Evolutionary conservation across 1,140 invertebrate genomes (phyloP).

Genomic region (Reticulitermes speratus): DNA sequence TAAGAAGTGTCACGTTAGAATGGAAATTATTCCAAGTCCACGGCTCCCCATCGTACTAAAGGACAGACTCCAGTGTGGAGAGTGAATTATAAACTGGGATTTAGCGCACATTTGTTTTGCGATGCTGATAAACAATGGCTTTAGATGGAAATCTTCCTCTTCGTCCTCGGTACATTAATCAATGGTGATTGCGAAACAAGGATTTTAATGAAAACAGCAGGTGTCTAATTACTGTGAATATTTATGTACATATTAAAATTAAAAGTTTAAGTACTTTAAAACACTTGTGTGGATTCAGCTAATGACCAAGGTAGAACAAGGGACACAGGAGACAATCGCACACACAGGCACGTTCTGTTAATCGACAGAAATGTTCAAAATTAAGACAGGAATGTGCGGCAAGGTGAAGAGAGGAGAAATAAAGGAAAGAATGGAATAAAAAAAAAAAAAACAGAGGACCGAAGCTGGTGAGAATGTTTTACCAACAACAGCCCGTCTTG

Average conservation of each 20-base stretch:
- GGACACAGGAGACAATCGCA: not conserved
- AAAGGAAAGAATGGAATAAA: not conserved
- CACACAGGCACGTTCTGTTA: not conserved
- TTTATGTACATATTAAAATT: not conserved
- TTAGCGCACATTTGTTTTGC: not conserved
- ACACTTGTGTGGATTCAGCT: not conserved
- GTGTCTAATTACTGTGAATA: constrained; percentile 12
- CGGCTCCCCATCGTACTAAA: not conserved
- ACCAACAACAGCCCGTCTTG: not conserved
- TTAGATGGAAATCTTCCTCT: not conserved
- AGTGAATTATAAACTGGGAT: not conserved
- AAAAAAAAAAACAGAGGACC: not conserved
- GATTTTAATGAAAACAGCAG: constrained; percentile 14
- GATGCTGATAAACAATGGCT: constrained; percentile 3
- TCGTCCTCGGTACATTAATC: not conserved
- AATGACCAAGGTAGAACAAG: not conserved
- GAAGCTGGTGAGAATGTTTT: not conserved
- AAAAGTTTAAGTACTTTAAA: not conserved
- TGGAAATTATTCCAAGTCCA: too few species aligned
- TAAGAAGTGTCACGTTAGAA: too few species aligned
- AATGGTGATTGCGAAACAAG: not conserved
- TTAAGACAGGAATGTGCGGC: not conserved
- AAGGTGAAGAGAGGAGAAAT: not conserved
- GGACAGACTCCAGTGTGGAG: not conserved
- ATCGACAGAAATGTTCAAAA: constrained; percentile 7